These are phyloP conservation scores for Limosa lapponica DNA, from an alignment of 2,797 vertebrate genomes.

Conservation along the genomic window DNA sequence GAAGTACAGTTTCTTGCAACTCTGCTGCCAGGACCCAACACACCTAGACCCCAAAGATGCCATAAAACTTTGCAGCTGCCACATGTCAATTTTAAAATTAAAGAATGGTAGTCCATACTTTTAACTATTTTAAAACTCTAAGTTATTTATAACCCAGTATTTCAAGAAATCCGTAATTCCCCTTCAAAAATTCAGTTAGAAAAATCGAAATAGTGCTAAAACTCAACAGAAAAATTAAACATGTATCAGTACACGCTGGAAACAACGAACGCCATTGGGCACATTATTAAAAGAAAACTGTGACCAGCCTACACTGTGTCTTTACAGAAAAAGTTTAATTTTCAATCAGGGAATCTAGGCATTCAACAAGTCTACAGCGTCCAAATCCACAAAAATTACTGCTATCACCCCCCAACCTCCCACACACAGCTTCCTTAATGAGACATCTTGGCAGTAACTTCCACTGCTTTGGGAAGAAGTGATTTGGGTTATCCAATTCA, in stretches of 20 bases:
- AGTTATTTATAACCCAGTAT: background rate
- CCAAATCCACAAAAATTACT: background rate
- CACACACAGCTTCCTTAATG: background rate
- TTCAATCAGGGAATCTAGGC: background rate
- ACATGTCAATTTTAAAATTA: background rate
- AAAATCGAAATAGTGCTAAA: background rate
- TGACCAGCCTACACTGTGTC: background rate
- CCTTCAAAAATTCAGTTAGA: background rate
- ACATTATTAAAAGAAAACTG: background rate
- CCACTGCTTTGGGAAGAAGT: background rate
- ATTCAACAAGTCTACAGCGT: no score
- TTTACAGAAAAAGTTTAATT: background rate
- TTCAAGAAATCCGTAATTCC: background rate
- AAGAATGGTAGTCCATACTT: background rate
- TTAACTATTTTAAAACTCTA: background rate
- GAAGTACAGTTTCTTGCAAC: background rate
- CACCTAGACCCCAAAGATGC: background rate
- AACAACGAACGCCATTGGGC: background rate
- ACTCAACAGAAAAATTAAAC: background rate
- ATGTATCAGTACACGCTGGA: background rate
- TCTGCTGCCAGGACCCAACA: background rate
- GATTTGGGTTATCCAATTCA: background rate
- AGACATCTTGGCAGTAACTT: background rate
- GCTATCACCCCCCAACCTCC: rapidly evolving
- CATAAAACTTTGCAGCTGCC: background rate